These are phyloP conservation scores for Podarcis lilfordi DNA, from an alignment of 2,797 vertebrate genomes.

Conservation along the genomic window DNA sequence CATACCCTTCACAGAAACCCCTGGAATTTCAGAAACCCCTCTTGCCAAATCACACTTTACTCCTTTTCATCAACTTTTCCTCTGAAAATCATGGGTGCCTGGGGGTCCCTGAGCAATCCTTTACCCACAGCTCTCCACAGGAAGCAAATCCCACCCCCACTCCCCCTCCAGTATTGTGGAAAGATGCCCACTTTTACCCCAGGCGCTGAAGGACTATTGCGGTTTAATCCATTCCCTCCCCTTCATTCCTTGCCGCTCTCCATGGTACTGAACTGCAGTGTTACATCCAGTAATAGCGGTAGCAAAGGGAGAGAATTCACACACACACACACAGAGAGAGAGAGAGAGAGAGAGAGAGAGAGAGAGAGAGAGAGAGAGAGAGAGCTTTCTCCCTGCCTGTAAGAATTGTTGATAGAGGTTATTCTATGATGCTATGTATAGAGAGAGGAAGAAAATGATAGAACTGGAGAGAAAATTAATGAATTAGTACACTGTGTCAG, in stretches of 20 bases:
- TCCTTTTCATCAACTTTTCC: background rate
- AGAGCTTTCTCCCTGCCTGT: background rate
- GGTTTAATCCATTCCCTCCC: background rate
- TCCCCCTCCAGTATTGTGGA: background rate
- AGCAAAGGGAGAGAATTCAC: background rate
- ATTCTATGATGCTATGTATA: conserved; percentile 4
- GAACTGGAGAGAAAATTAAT: conserved; percentile 19
- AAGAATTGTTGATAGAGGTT: background rate
- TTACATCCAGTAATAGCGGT: background rate
- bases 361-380: background rate
- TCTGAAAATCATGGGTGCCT: background rate
- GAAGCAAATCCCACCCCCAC: background rate
- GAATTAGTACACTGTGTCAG: background rate
- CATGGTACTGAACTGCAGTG: conserved; percentile 28
- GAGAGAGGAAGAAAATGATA: background rate
- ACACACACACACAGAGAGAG: background rate
- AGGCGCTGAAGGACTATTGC: conserved; percentile 29
- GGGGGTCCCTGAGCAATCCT: background rate
- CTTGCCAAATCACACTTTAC: background rate
- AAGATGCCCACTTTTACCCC: background rate
- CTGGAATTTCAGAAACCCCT: background rate
- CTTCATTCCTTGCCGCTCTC: conserved; percentile 9
- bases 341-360: background rate
- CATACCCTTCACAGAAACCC: background rate
- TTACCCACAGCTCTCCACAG: background rate